Evolutionary conservation across 2,888 invertebrate genomes (phyloP).

Genomic region (Caenorhabditis wallacei): DNA sequence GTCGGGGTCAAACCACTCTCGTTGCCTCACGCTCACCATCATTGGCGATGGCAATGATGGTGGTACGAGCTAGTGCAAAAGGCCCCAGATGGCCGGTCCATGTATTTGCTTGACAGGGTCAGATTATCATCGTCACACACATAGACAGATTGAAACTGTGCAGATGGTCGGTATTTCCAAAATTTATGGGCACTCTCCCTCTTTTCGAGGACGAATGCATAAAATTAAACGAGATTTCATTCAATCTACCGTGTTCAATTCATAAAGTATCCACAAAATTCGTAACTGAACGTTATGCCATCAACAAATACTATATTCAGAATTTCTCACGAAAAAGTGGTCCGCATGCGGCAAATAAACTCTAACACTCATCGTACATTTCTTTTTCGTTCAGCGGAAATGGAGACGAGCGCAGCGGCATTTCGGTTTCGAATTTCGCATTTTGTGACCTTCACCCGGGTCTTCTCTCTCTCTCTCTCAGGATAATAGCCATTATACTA

Average conservation of each 20-base stretch:
- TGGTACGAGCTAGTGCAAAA: slow-evolving; percentile 45
- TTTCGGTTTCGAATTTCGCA: slow-evolving; percentile 64
- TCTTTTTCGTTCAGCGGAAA: slow-evolving; percentile 50
- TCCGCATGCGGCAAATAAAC: slow-evolving; percentile 35
- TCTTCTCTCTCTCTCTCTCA: slow-evolving; percentile 13
- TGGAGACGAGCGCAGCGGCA: slow-evolving; percentile 54
- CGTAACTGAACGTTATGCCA: neutral
- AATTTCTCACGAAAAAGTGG: slow-evolving; percentile 36
- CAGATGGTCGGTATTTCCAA: slow-evolving; percentile 42
- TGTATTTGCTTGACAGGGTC: slow-evolving; percentile 57
- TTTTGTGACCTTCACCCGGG: slow-evolving; percentile 63
- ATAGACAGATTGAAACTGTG: slow-evolving; percentile 53
- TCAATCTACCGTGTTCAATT: no score
- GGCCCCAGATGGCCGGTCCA: slow-evolving; percentile 48
- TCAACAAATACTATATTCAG: neutral
- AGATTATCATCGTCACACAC: slow-evolving; percentile 38
- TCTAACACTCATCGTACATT: slow-evolving; percentile 43
- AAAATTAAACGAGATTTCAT: slow-evolving; percentile 21
- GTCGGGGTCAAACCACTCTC: slow-evolving; percentile 49
- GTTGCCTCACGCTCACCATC: slow-evolving; percentile 29
- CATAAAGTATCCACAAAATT: no score
- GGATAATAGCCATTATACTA: slow-evolving; percentile 64
- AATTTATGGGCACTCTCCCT: slow-evolving; percentile 33
- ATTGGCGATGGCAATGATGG: slow-evolving; percentile 43
- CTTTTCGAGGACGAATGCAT: slow-evolving; percentile 48